Base-by-base conservation (phyloP, 2,797 vertebrate species). In the Melanotaenia boesemani region DNA sequence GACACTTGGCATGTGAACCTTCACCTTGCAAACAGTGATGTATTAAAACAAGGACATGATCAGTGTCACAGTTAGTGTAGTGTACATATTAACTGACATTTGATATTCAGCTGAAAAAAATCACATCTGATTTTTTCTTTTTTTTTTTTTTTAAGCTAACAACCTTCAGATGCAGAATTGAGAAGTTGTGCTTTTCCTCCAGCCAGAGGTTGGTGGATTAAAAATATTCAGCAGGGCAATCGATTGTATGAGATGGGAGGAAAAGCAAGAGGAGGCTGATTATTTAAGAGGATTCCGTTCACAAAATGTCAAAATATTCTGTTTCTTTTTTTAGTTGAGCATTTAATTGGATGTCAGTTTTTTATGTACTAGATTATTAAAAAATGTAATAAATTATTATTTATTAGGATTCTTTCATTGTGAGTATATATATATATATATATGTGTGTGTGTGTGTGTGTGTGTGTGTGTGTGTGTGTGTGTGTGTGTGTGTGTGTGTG, bases 1-100 rank as follows among this genome's bases (percentile, higher is more conserved):
- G 77, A 80, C 62, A 63, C 41, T 84, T 81, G 54, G 56, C 70
- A 70, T 67, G 37, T 59, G 80, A 74, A 81, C 73, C 79, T 72
- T 44, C 81, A 64, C 67, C 54, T 78, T 60, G 70, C 34, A 79
- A 71, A 78, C 36, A 48, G 57, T 69, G 67, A 74, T 71, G 34
- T 56, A 80, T 22, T 72, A 67, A 76, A 79, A 73, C 71, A 71
- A 63, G 63, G 30, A 76, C 62, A 64, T 34, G 36, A 80, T 67
- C 64, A 67, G 30, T 67, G 66, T 64, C 37, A 57, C 44, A 48
- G 72, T 20, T 13, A 67, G 68, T 63, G 22, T 32, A 12, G 10
- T 67, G 73, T 60, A 69, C 56, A 52, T 68, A 37, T 55, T 48
- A 54, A 41, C 24, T 58, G 57, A 73, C 76, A 12, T 34, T 57